Evolutionary conservation across 2,113 vertebrate species (phyloP).

Genomic region (Alaudala cheleensis): DNA sequence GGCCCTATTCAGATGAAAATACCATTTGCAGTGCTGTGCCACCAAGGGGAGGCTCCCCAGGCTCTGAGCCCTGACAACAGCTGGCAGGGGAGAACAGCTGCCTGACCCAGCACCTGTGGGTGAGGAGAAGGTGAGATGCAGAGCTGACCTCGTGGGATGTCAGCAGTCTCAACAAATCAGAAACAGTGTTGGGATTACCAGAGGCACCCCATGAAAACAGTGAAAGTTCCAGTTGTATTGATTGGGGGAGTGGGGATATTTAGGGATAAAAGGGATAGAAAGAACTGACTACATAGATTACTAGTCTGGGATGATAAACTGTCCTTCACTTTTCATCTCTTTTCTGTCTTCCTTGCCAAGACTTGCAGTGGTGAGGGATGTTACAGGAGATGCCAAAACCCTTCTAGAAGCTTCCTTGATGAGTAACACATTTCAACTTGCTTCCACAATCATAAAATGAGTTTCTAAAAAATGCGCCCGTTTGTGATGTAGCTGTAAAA

Average conservation of each 20-base stretch:
- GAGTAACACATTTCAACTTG: background rate
- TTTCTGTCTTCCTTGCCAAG: background rate
- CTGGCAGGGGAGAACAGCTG: fast-evolving
- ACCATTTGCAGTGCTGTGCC: background rate
- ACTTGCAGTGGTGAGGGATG: background rate
- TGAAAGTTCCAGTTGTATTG: background rate
- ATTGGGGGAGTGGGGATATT: background rate
- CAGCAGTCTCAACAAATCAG: fast-evolving
- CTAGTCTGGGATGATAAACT: background rate
- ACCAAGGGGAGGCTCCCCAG: background rate
- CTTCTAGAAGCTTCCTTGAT: background rate
- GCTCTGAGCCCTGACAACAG: background rate
- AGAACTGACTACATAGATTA: background rate
- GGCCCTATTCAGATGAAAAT: background rate
- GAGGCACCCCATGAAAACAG: background rate
- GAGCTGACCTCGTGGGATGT: fast-evolving
- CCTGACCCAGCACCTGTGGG: fast-evolving
- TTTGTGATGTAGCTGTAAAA: background rate
- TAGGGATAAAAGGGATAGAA: background rate
- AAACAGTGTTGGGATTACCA: background rate
- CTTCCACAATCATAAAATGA: background rate
- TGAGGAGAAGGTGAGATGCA: background rate
- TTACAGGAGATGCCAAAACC: background rate
- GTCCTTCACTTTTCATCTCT: background rate
- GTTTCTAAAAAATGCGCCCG: background rate